phyloP scores from a whole-genome alignment of 1,140 invertebrate species.

The Eubasilissa regina region DNA sequence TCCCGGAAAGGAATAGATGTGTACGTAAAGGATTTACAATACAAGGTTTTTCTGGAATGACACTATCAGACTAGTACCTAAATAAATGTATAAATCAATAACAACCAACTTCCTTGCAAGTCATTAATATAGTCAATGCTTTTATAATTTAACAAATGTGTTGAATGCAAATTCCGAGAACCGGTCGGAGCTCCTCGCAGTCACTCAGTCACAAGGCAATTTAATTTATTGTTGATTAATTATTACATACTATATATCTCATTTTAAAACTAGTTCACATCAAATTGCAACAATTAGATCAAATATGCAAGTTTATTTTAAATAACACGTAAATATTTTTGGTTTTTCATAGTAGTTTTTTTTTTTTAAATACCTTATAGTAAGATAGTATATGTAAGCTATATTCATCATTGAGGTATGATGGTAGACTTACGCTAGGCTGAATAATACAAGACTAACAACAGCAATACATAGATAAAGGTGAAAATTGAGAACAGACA shows the following conservation, averaged over 20 bases:
- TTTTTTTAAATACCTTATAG: slow-evolving; percentile 26
- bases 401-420: slow-evolving; percentile 11
- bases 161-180: background rate
- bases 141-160: background rate
- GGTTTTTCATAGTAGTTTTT: slow-evolving; percentile 26
- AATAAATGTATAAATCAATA: too few species aligned
- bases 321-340: slow-evolving; percentile 45
- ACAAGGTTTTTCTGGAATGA: too few species aligned
- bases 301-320: slow-evolving; percentile 38
- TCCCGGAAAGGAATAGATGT: too few species aligned
- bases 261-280: slow-evolving; percentile 39
- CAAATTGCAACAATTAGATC: slow-evolving; percentile 35
- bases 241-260: slow-evolving; percentile 16
- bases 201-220: slow-evolving; percentile 37
- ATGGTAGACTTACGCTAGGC: slow-evolving; percentile 1
- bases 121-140: too few species aligned
- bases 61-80: too few species aligned
- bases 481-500: slow-evolving; percentile 12
- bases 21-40: too few species aligned
- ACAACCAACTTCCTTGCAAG: too few species aligned
- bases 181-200: background rate
- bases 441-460: slow-evolving; percentile 28
- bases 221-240: slow-evolving; percentile 39
- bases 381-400: slow-evolving; percentile 19
- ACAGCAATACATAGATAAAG: slow-evolving; percentile 9